Evolutionary conservation across 2,888 invertebrate species (phyloP).

Genomic region (Leptothorax acervorum): DNA sequence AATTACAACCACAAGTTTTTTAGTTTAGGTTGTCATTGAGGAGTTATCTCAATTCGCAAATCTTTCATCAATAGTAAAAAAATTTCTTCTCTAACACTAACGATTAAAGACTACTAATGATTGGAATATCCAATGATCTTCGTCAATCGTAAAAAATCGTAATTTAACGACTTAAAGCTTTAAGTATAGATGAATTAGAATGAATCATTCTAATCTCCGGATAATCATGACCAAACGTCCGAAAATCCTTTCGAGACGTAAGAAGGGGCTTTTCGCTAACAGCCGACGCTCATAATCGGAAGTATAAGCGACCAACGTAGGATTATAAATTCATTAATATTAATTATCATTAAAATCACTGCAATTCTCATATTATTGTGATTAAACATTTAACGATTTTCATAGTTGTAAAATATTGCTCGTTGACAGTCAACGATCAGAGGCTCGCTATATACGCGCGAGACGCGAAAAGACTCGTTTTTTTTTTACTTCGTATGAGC

Average conservation of each 20-base stretch:
- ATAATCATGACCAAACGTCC: not conserved
- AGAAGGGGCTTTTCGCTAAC: not conserved
- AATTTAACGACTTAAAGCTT: not conserved
- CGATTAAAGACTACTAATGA: not conserved
- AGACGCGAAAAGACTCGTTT: not conserved
- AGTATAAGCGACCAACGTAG: not conserved
- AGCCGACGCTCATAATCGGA: constrained; percentile 37
- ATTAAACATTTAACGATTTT: not conserved
- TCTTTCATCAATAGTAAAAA: not conserved
- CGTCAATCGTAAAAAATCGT: not conserved
- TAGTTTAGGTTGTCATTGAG: not conserved
- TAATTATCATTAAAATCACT: not conserved
- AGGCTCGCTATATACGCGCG: not conserved
- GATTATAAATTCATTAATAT: not conserved
- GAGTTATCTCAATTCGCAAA: not conserved
- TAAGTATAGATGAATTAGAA: not conserved
- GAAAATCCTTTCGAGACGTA: not conserved
- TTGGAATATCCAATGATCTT: not conserved
- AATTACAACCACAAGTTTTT: not conserved
- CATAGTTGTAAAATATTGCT: not conserved
- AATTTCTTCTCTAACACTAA: not conserved
- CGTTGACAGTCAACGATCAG: not conserved
- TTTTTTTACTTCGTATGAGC: not conserved
- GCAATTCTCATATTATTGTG: not conserved
- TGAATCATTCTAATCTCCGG: not conserved